Conservation (phyloP, 2,888 invertebrate species). For the Elegia similella region DNA sequence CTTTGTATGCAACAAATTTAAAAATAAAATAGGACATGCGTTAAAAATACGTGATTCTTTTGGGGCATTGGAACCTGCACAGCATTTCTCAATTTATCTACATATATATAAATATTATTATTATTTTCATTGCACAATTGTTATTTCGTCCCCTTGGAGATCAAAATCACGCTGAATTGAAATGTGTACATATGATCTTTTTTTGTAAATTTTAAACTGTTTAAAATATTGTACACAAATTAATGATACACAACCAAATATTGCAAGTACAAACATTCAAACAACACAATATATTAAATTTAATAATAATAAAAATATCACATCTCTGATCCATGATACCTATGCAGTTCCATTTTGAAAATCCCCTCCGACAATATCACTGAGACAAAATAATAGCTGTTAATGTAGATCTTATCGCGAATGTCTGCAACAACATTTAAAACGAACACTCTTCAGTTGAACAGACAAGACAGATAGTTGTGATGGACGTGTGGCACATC, state of each 20-base stretch:
- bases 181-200: slow-evolving; percentile 2
- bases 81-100: slow-evolving; percentile 44
- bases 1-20: slow-evolving; percentile 10
- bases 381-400: slow-evolving; percentile 38
- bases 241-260: slow-evolving; percentile 42
- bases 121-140: slow-evolving; percentile 32
- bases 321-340: slow-evolving; percentile 73
- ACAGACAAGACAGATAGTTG: slow-evolving; percentile 54
- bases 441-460: slow-evolving; percentile 63
- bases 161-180: slow-evolving; percentile 4
- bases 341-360: slow-evolving; percentile 61
- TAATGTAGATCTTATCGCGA: slow-evolving; percentile 43
- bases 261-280: slow-evolving; percentile 27
- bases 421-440: slow-evolving; percentile 52
- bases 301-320: slow-evolving; percentile 70
- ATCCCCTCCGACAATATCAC: slow-evolving; percentile 44
- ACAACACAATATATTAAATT: slow-evolving; percentile 48
- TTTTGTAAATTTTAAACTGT: slow-evolving; percentile 2
- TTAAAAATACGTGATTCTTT: slow-evolving; percentile 36
- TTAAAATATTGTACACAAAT: slow-evolving; percentile 38
- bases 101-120: slow-evolving; percentile 24
- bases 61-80: slow-evolving; percentile 73
- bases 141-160: slow-evolving; percentile 21
- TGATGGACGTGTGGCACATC: slow-evolving; percentile 57
- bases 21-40: slow-evolving; percentile 19